phyloP scores from a whole-genome alignment of 2,888 invertebrate genomes.

The Cremastinae sp. region DNA sequence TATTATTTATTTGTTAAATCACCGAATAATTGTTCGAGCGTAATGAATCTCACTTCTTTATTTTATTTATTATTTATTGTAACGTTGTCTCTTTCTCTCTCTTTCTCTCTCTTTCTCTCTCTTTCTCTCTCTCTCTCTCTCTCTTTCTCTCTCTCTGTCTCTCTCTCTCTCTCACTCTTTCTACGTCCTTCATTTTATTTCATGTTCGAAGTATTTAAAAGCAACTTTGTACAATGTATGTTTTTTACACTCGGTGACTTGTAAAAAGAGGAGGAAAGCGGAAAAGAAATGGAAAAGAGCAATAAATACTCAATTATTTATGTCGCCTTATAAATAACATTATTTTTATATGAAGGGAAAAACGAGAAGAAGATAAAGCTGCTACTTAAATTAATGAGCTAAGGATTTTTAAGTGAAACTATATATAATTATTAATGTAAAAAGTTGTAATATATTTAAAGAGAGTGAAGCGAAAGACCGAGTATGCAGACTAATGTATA shows the following conservation, averaged over 20 bases:
- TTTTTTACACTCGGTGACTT: constrained; percentile 72
- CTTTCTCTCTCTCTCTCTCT: too few species aligned
- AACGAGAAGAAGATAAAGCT: constrained; percentile 60
- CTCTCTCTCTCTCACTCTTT: too few species aligned
- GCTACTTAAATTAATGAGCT: constrained; percentile 77
- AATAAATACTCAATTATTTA: constrained; percentile 75
- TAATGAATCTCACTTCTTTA: constrained; percentile 75
- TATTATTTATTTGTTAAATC: constrained; percentile 59
- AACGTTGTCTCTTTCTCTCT: constrained; percentile 70
- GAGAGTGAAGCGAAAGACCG: constrained; percentile 60
- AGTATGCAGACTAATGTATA: constrained; percentile 20
- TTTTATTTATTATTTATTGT: constrained; percentile 80
- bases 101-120: too few species aligned
- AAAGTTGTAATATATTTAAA: constrained; percentile 77
- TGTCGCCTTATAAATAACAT: constrained; percentile 72
- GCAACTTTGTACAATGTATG: constrained; percentile 73
- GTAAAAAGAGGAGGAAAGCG: constrained; percentile 67
- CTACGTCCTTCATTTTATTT: constrained; percentile 40
- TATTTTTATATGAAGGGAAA: constrained; percentile 70
- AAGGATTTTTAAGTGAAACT: constrained; percentile 64
- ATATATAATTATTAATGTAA: constrained; percentile 70
- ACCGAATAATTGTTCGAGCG: constrained; percentile 68
- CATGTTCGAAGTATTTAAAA: constrained; percentile 74
- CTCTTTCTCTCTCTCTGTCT: too few species aligned
- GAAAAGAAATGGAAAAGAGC: constrained; percentile 63